Base-by-base conservation (phyloP, 2,797 vertebrate species). In the Notolabrus celidotus region DNA sequence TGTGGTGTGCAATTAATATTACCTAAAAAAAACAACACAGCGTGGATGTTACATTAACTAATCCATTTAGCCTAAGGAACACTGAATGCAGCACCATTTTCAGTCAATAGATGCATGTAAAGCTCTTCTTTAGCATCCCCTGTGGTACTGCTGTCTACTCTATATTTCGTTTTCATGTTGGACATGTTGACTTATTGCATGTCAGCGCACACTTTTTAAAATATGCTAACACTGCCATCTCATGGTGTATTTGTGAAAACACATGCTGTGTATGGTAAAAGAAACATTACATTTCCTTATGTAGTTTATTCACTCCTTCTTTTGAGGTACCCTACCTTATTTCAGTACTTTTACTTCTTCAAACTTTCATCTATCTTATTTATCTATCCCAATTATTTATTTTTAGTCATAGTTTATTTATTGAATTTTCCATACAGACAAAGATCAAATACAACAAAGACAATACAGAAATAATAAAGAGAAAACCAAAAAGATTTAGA, bases 151-250 rank as follows among this genome's bases (percentile, higher is more conserved):
- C 47, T 45, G 16, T 20, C 19, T 43, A 31, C 61, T 39, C 47
- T 19, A 1, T 31, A 29, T 14, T 70, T 61, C 73, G 69, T 79
- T 84, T 84, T 64, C 1, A 29, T 50, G 7, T 10, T 36, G 20
- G 34, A 27, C n/a, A n/a, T n/a, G n/a, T n/a, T n/a, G n/a, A n/a
- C n/a, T n/a, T n/a, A n/a, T n/a, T n/a, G n/a, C n/a, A n/a, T n/a
- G n/a, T n/a, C n/a, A n/a, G n/a, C n/a, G n/a, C n/a, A n/a, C n/a
- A n/a, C n/a, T n/a, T n/a, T n/a, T n/a, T n/a, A n/a, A 53, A 16
- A 52, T 34, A 1, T 34, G 16, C 9, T 5, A 41, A 71, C 33
- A 22, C 71, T 83, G 74, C 78, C 77, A 82, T 82, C 83, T 80
- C 0, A 1, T 75, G 87, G 68, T 43, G 2, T 20, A 0, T 16